Percentiles rank a stretch among this genome's conserved stretches.
Evolutionary conservation across 1,140 invertebrate genomes (phyloP).

Genomic region (Drosophila erecta): DNA sequence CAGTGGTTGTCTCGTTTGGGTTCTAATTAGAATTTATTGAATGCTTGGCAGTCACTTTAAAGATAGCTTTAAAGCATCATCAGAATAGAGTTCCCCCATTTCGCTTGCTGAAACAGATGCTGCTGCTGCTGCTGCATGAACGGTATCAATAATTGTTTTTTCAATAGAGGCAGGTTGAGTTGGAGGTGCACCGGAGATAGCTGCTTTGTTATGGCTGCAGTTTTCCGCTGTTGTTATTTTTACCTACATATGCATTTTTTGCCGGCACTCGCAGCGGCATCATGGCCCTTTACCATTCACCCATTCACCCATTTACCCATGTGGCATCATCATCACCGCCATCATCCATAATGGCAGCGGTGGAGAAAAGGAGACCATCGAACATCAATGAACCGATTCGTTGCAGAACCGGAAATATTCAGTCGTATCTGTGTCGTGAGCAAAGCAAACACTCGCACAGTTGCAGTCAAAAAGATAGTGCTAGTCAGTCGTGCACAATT

Average conservation of each 20-base stretch:
- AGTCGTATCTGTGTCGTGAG: slow-evolving; percentile 75
- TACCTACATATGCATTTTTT: slow-evolving; percentile 75
- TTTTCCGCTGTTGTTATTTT: slow-evolving; percentile 72
- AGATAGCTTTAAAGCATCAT: slow-evolving; percentile 17
- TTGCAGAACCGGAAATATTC: slow-evolving; percentile 76
- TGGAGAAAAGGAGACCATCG: slow-evolving; percentile 19
- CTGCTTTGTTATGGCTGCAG: slow-evolving; percentile 54
- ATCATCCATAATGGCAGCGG: slow-evolving; percentile 20
- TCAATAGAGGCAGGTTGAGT: slow-evolving; percentile 9
- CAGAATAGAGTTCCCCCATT: neutral
- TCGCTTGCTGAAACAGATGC: slow-evolving; percentile 2
- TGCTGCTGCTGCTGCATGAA: slow-evolving; percentile 12
- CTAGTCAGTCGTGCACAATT: neutral
- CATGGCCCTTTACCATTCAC: neutral
- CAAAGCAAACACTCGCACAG: slow-evolving; percentile 24
- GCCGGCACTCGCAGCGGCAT: slow-evolving; percentile 32
- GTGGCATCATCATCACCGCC: slow-evolving; percentile 20
- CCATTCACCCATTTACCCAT: too few relatives aligned
- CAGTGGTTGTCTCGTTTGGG: slow-evolving; percentile 58
- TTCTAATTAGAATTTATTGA: slow-evolving; percentile 77
- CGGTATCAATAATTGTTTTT: slow-evolving; percentile 49
- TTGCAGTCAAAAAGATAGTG: neutral
- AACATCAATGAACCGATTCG: slow-evolving; percentile 68
- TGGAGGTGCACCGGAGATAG: slow-evolving; percentile 24
- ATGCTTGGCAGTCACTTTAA: slow-evolving; percentile 42